These are phyloP conservation scores for Candidula unifasciata DNA, from an alignment of 2,888 invertebrate species.

Conservation along the genomic window DNA sequence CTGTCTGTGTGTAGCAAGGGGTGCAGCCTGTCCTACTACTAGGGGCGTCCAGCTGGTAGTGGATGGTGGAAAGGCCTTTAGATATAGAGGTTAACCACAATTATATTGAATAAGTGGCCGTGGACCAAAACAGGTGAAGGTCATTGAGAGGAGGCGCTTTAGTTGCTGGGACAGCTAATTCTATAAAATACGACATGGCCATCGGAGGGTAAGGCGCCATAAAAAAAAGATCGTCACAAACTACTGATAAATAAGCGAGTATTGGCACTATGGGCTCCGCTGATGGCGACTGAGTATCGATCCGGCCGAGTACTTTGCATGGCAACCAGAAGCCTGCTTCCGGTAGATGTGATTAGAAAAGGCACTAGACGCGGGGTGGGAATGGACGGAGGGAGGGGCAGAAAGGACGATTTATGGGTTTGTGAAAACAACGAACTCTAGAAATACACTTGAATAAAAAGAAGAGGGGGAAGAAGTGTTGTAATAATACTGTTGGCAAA, in stretches of 20 bases:
- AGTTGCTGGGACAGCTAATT: too few relatives aligned
- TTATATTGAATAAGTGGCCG: too few relatives aligned
- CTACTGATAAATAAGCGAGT: not conserved
- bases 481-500: not conserved
- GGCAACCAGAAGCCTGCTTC: not conserved
- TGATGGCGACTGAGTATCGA: slow-evolving; percentile 34
- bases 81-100: too few relatives aligned
- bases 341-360: slow-evolving; percentile 30
- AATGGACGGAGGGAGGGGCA: not conserved
- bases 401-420: not conserved
- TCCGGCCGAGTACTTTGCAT: not conserved
- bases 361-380: not conserved
- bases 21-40: too few relatives aligned
- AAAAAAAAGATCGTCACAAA: too few relatives aligned
- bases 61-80: too few relatives aligned
- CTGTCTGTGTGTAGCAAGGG: too few relatives aligned
- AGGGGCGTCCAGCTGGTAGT: too few relatives aligned
- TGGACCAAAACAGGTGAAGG: too few relatives aligned
- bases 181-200: too few relatives aligned
- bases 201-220: too few relatives aligned
- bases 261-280: not conserved
- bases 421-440: not conserved
- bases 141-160: too few relatives aligned
- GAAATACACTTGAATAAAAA: not conserved
- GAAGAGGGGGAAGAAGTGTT: not conserved